Base-by-base conservation (phyloP, 2,888 invertebrate species). In the Sinotaia quadrata region DNA sequence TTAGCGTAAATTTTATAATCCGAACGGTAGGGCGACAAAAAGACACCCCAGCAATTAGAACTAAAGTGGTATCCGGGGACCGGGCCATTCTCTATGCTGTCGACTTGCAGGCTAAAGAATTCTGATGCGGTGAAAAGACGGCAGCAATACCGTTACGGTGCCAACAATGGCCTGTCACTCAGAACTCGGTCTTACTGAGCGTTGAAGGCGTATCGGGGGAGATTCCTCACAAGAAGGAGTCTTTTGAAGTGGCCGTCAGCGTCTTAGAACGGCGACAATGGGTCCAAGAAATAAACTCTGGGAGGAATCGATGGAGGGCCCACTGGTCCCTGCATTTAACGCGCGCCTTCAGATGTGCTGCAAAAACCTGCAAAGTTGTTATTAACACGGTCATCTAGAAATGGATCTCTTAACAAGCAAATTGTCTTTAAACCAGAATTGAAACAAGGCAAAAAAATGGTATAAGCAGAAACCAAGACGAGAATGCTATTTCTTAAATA, bases 31-130 rank as follows among this genome's bases (percentile, higher is more conserved):
- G n/a, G 47, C 47, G 18, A 47, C 4, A 47, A 47, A 21, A 7
- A n/a, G 3, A 41, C 41, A 57, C 24, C 27, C 58, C 21, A 34
- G 58, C 58, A 58, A 58, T 58, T 58, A 58, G 58, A 21, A 7
- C 21, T 21, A 21, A 58, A 58, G 58, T 36, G 21, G 24, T 18
- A 10, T 34, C 58, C 15, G 18, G 27, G 36, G 27, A 24, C 34
- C 2, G 15, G 36, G 24, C 58, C 24, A 58, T 58, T 58, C 34
- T 58, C 58, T 12, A n/a, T n/a, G 24, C 58, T 36, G 36, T 58
- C 58, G 47, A 47, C 47, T 47, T 47, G 47, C 18, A 2, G n/a
- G 18, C n/a, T n/a, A 47, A 24, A 47, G 47, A 24, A 47, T 47
- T 47, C 21, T 7, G 12, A 7, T 4, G 4, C 47, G 47, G 5